Percentiles rank a stretch among this genome's conserved stretches.
Conservation (phyloP, 2,113 vertebrate genomes). For the Passer domesticus region DNA sequence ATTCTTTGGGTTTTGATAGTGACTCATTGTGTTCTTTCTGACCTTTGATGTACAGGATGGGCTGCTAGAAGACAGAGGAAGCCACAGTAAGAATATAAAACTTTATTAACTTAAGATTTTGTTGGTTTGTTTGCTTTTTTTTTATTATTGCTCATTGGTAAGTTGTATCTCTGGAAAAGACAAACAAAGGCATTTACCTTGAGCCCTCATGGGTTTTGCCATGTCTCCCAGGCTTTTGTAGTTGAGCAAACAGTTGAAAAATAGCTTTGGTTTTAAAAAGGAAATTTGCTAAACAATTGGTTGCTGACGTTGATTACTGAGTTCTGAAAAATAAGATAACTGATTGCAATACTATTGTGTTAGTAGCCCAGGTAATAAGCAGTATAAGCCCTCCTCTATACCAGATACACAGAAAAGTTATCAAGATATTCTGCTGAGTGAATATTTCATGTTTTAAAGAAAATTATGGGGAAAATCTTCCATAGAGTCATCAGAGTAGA, state of each 20-base stretch:
- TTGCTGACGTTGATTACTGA: conserved; percentile 36
- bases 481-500: neutral
- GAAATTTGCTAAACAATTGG: conserved; percentile 55
- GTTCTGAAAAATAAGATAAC: conserved; percentile 42
- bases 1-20: conserved; percentile 65
- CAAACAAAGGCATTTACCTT: neutral
- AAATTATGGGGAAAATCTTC: conserved; percentile 8
- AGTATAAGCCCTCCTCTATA: neutral
- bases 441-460: neutral
- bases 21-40: conserved; percentile 71
- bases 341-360: neutral
- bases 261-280: conserved; percentile 45
- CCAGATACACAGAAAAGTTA: neutral
- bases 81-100: conserved; percentile 61
- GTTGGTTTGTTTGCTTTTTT: conserved; percentile 19
- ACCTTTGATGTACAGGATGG: conserved; percentile 71
- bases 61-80: conserved; percentile 67
- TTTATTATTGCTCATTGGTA: neutral
- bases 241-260: conserved; percentile 43
- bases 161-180: neutral
- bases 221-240: neutral
- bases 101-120: conserved; percentile 63
- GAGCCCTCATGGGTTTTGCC: neutral
- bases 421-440: neutral
- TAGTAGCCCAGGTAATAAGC: neutral